Evolutionary conservation across 2,113 vertebrate genomes (phyloP).

Genomic region (Mastomys natalensis): DNA sequence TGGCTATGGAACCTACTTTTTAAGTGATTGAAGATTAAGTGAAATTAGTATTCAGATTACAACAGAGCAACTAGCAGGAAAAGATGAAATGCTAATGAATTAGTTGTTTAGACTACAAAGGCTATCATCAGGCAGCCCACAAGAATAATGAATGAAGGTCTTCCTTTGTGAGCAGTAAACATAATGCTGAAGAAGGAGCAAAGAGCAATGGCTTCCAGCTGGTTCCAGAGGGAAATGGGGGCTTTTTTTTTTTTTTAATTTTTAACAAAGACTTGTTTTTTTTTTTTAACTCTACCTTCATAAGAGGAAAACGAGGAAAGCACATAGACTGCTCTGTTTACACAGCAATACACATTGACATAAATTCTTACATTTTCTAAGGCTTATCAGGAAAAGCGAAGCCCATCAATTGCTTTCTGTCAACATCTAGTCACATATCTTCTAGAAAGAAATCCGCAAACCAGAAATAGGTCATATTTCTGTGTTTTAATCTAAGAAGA

Average conservation of each 20-base stretch:
- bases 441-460: neutral
- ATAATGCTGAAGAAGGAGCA: conserved; percentile 4
- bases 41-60: neutral
- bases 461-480: neutral
- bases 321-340: neutral
- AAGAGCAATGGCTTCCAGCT: neutral
- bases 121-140: neutral
- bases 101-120: conserved; percentile 28
- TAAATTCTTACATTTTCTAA: neutral
- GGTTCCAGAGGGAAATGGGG: neutral
- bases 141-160: neutral
- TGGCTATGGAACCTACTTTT: neutral
- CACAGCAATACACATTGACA: neutral
- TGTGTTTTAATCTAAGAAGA: neutral
- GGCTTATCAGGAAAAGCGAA: conserved; percentile 7
- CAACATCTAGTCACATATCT: neutral
- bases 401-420: neutral
- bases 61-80: conserved; percentile 14
- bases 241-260: neutral
- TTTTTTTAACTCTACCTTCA: conserved; percentile 8
- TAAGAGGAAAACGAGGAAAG: neutral
- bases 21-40: neutral
- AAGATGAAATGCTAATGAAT: neutral
- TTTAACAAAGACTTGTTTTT: conserved; percentile 28
- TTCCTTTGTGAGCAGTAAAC: neutral